Conservation (phyloP, 2,113 vertebrate genomes). For the Apistogramma diplotaenia region DNA sequence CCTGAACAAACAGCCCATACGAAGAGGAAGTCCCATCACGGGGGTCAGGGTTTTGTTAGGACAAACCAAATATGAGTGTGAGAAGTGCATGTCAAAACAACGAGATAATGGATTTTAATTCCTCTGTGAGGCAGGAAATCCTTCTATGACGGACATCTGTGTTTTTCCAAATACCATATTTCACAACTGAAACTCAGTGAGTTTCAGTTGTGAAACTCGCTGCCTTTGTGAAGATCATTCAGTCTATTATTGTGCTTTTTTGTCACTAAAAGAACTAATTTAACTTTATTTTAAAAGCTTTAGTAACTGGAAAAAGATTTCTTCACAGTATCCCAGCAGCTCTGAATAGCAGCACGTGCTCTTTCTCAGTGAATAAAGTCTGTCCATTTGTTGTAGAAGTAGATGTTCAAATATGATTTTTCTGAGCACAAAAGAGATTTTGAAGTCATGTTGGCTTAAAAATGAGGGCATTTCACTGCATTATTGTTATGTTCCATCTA, state of each 20-base stretch:
- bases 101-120: conserved; percentile 37
- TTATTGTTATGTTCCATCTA: not conserved
- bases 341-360: not conserved
- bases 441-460: not conserved
- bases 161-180: conserved; percentile 19
- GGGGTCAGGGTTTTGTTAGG: conserved; percentile 38
- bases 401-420: not conserved
- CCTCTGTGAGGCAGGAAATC: conserved; percentile 31
- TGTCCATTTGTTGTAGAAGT: not conserved
- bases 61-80: conserved; percentile 42
- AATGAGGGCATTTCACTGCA: not conserved
- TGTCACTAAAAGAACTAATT: not conserved
- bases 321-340: not conserved
- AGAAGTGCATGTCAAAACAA: conserved; percentile 40
- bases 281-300: not conserved
- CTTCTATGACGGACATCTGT: conserved; percentile 21
- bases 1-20: conserved; percentile 57
- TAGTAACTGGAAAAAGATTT: not conserved
- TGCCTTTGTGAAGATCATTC: not conserved
- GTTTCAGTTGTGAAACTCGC: not conserved
- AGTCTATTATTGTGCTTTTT: not conserved
- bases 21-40: conserved; percentile 45
- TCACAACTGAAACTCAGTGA: not conserved
- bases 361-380: not conserved
- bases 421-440: not conserved